Percentiles rank a stretch among this genome's conserved stretches.
phyloP scores from a whole-genome alignment of 2,113 vertebrate species.

The Cavia aperea region DNA sequence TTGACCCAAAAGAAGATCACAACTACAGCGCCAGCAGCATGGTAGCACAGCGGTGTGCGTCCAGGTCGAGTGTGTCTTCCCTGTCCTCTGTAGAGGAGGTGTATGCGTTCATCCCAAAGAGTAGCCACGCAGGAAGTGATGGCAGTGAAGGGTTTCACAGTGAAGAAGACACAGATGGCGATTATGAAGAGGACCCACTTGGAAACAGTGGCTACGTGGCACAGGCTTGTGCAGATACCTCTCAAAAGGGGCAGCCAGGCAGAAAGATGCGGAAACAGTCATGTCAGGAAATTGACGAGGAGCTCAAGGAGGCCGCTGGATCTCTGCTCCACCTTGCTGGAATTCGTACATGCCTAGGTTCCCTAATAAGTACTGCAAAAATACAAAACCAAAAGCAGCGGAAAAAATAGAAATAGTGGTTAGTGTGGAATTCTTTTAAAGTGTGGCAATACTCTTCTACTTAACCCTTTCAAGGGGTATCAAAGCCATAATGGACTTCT shows the following conservation, averaged over 20 bases:
- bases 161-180: constrained; percentile 88
- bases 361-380: constrained; percentile 87
- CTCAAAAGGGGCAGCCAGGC: constrained; percentile 76
- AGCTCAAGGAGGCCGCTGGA: constrained; percentile 97
- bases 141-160: constrained; percentile 93
- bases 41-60: constrained; percentile 86
- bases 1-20: constrained; percentile 95
- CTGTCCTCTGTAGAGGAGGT: constrained; percentile 88
- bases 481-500: constrained; percentile 98
- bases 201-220: constrained; percentile 80
- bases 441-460: constrained; percentile 82
- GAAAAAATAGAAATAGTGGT: constrained; percentile 84
- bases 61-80: constrained; percentile 84
- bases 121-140: constrained; percentile 82
- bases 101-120: constrained; percentile 82
- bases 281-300: constrained; percentile 92
- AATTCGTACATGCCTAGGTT: constrained; percentile 89
- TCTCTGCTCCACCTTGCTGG: constrained; percentile 97
- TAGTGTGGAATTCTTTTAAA: constrained; percentile 76
- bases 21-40: constrained; percentile 89
- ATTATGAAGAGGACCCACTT: constrained; percentile 82
- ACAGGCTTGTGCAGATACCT: constrained; percentile 68
- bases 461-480: constrained; percentile 92
- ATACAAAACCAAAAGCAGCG: constrained; percentile 87
- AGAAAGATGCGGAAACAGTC: constrained; percentile 81